Conservation (phyloP, 1,140 invertebrate genomes). For the Drosophila jambulina region DNA sequence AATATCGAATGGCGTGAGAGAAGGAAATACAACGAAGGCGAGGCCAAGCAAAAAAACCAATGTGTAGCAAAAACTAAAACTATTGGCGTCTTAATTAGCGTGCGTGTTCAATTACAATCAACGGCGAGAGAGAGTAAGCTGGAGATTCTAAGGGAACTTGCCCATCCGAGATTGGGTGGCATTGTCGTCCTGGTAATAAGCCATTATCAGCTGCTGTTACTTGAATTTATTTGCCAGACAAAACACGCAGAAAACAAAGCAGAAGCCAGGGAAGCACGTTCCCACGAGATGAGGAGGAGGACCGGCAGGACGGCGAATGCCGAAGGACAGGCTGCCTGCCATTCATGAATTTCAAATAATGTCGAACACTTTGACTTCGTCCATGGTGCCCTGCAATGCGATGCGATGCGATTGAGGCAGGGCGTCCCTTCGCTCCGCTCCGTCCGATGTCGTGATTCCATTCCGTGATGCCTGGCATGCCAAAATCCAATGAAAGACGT, state of each 20-base stretch:
- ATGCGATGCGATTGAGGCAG: slow-evolving; percentile 66
- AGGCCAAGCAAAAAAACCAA: slow-evolving; percentile 27
- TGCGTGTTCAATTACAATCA: slow-evolving; percentile 79
- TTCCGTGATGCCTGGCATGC: slow-evolving; percentile 77
- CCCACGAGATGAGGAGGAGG: background rate
- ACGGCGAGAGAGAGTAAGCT: background rate
- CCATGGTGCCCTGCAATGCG: slow-evolving; percentile 68
- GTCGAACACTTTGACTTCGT: slow-evolving; percentile 82
- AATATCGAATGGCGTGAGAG: slow-evolving; percentile 10
- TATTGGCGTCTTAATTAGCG: slow-evolving; percentile 82
- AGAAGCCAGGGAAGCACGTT: slow-evolving; percentile 21
- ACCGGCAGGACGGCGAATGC: slow-evolving; percentile 16
- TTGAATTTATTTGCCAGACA: slow-evolving; percentile 75
- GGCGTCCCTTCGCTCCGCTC: slow-evolving; percentile 18
- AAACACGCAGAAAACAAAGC: slow-evolving; percentile 43
- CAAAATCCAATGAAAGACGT: slow-evolving; percentile 83
- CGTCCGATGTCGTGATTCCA: slow-evolving; percentile 68
- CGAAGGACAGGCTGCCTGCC: slow-evolving; percentile 64
- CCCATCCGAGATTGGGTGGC: slow-evolving; percentile 12
- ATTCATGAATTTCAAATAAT: slow-evolving; percentile 84
- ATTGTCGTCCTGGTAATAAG: slow-evolving; percentile 57
- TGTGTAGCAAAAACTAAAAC: slow-evolving; percentile 69
- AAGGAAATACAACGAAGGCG: background rate
- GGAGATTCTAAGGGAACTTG: slow-evolving; percentile 1
- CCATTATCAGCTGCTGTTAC: slow-evolving; percentile 78